phyloP scores from a whole-genome alignment of 2,888 invertebrate species.

The Operophtera brumata region DNA sequence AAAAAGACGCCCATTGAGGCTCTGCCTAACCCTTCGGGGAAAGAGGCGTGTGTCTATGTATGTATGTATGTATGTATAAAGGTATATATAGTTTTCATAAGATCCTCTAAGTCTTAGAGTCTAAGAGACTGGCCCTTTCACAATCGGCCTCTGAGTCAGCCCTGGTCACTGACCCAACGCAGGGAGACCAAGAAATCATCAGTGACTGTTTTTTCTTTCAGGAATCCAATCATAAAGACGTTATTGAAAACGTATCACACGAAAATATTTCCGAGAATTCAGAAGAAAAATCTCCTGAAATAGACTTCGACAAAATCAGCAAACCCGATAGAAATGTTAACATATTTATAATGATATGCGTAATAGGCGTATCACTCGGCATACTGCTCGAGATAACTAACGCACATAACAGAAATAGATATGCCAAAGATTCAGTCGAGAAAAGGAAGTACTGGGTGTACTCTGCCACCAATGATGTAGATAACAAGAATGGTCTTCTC shows the following conservation, averaged over 20 bases:
- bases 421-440: slow-evolving; percentile 20
- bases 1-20: too few species aligned
- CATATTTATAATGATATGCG: slow-evolving; percentile 59
- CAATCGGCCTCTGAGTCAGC: too few species aligned
- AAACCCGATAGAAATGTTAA: slow-evolving; percentile 39
- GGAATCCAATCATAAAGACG: slow-evolving; percentile 26
- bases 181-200: too few species aligned
- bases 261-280: slow-evolving; percentile 17
- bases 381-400: slow-evolving; percentile 59
- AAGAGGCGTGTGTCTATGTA: too few species aligned
- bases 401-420: slow-evolving; percentile 46
- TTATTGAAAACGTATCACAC: slow-evolving; percentile 23
- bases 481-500: slow-evolving; percentile 83
- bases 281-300: slow-evolving; percentile 20
- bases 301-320: slow-evolving; percentile 27
- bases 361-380: slow-evolving; percentile 59
- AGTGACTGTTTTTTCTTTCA: slow-evolving; percentile 36
- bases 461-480: slow-evolving; percentile 75
- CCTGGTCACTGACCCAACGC: too few species aligned
- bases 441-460: slow-evolving; percentile 80
- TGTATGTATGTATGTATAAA: too few species aligned
- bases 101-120: too few species aligned
- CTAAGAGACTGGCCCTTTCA: too few species aligned
- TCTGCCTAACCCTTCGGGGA: too few species aligned
- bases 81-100: too few species aligned